These are phyloP conservation scores for Myotis daubentonii DNA, from an alignment of 2,797 vertebrate genomes.

Conservation along the genomic window DNA sequence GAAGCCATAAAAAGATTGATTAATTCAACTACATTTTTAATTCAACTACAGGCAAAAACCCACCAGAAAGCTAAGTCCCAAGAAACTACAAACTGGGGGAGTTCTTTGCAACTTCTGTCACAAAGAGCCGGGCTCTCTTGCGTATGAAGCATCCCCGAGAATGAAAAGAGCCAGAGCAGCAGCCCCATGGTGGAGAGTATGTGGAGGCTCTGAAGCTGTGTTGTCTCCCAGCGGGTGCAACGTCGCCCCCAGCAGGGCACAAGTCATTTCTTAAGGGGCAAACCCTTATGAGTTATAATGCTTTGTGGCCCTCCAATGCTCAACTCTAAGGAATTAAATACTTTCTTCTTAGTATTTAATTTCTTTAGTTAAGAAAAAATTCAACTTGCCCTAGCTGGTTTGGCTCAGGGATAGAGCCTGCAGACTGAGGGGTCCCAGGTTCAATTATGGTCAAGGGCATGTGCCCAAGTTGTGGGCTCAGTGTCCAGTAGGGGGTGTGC, in stretches of 20 bases:
- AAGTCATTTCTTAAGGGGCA: neutral
- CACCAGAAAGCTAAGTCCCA: neutral
- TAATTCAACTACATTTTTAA: neutral
- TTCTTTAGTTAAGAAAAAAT: constrained; percentile 17
- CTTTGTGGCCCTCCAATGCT: neutral
- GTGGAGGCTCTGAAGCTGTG: neutral
- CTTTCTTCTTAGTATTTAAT: neutral
- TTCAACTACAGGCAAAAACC: neutral
- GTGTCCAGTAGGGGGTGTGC: too few relatives aligned
- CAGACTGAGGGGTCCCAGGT: too few relatives aligned
- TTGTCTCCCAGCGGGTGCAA: neutral
- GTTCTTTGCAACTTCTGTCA: neutral
- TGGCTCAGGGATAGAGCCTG: too few relatives aligned
- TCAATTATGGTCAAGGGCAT: too few relatives aligned
- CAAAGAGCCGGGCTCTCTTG: neutral
- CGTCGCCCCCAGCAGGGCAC: neutral
- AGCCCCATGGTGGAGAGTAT: neutral
- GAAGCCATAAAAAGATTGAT: neutral
- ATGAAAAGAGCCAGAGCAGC: neutral
- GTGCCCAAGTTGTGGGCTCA: too few relatives aligned
- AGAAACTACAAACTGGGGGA: neutral
- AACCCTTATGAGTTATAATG: neutral
- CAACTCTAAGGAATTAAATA: neutral
- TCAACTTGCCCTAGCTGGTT: too few relatives aligned
- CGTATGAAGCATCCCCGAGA: neutral